Conservation (phyloP, 2,113 vertebrate species). For the Paratilapia polleni region DNA sequence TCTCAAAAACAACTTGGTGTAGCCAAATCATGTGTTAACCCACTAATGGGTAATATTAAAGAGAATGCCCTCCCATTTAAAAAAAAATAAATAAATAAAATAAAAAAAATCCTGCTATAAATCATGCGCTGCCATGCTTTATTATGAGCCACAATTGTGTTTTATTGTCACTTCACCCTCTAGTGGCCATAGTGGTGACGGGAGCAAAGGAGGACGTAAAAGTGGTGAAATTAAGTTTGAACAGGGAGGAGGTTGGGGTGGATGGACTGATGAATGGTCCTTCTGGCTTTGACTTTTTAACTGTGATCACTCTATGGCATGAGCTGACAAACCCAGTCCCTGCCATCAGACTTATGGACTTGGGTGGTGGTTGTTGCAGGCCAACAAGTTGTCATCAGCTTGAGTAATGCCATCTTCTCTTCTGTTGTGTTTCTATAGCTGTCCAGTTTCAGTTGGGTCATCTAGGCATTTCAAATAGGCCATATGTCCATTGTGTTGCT, state of each 20-base stretch:
- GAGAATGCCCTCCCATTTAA: background rate
- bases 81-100: too few relatives aligned
- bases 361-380: background rate
- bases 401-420: background rate
- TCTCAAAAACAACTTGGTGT: too few relatives aligned
- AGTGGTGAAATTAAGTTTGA: accelerated
- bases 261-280: background rate
- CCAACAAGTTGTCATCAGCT: background rate
- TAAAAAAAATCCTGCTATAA: too few relatives aligned
- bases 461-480: background rate
- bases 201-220: background rate
- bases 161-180: too few relatives aligned
- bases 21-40: too few relatives aligned
- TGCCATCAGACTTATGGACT: background rate
- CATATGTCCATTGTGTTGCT: background rate
- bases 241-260: background rate
- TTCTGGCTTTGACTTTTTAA: background rate
- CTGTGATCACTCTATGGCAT: background rate
- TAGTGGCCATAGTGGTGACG: background rate
- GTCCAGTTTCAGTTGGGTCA: background rate
- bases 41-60: too few relatives aligned
- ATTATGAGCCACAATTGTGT: too few relatives aligned
- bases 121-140: too few relatives aligned
- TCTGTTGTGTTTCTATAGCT: too few relatives aligned
- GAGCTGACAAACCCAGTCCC: background rate